Base-by-base conservation (phyloP, 2,113 vertebrate genomes). In the Asarcornis scutulata region DNA sequence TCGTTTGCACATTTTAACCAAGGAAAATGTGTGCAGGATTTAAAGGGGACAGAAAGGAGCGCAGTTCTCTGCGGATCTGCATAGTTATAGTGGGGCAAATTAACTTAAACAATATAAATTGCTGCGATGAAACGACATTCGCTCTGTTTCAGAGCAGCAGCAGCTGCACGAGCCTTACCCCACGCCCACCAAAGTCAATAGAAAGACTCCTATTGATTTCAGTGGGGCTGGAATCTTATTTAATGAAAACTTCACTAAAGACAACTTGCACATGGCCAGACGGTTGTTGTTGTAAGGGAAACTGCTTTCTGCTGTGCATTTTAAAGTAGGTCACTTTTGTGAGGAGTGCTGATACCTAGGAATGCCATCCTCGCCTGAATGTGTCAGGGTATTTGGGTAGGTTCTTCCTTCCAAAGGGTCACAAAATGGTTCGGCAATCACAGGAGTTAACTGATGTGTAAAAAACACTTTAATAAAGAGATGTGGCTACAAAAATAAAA, bases 351-450 rank as follows among this genome's bases (percentile, higher is more conserved):
- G 81, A 3, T 31, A 22, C 64, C 46, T 7, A 7, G 38, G 79
- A 31, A 17, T 75, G 56, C 69, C 60, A 1, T 59, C 59, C 83
- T 50, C 40, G 88, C 1, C 0, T 81, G 17, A 6, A 26, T 71
- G n/a, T 85, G 32, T 32, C 58, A 1, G 2, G 4, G 1, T 0
- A 0, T 0, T 1, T 17, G 83, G 83, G 6, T 9, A 3, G 31
- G 38, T 0, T 0, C 67, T 58, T 56, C 38, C 1, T 11, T 58
- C 55, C 38, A 2, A 2, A 23, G 82, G 62, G 38, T 31, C 4
- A 0, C 85, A 64, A 53, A 42, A 0, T 15, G 1, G 1, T 4
- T 62, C 48, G n/a, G 21, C 48, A 56, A 1, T 6, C 59, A 23
- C 9, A 21, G 38, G 10, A 59, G 12, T 12, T 40, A 27, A 59